Evolutionary conservation across 1,140 invertebrate genomes (phyloP).

Genomic region (Leguminivora glycinivorella): DNA sequence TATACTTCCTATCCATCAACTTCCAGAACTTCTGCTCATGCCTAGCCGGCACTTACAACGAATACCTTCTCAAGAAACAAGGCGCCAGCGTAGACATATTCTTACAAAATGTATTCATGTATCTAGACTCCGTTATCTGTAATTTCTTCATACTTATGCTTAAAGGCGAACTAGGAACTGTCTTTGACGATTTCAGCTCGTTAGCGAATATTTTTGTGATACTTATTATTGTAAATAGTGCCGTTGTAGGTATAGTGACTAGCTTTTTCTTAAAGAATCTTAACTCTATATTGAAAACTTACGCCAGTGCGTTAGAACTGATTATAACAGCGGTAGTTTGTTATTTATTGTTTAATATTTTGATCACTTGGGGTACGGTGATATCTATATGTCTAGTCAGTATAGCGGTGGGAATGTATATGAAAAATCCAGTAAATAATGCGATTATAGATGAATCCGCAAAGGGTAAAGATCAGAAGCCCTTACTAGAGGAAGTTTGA

Average conservation of each 20-base stretch:
- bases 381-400: conserved; percentile 91
- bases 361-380: conserved; percentile 90
- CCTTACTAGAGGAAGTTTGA: conserved; percentile 57
- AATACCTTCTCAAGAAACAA: conserved; percentile 94
- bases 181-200: conserved; percentile 82
- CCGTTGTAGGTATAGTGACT: conserved; percentile 94
- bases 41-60: conserved; percentile 97
- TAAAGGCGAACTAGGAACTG: conserved; percentile 81
- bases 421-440: conserved; percentile 91
- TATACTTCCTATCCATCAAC: conserved; percentile 87
- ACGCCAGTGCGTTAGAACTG: conserved; percentile 95
- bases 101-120: conserved; percentile 98
- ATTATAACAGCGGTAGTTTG: conserved; percentile 94
- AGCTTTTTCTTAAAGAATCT: conserved; percentile 95
- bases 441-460: conserved; percentile 48
- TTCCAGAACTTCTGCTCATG: conserved; percentile 95
- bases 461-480: conserved; percentile 54
- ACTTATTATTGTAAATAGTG: conserved; percentile 93
- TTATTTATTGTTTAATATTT: conserved; percentile 93
- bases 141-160: conserved; percentile 86
- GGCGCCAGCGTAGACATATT: conserved; percentile 92
- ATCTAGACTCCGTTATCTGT: conserved; percentile 95
- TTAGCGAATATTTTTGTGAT: conserved; percentile 86
- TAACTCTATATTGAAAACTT: conserved; percentile 98
- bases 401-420: conserved; percentile 91